Conservation (phyloP, 2,888 invertebrate species). For the Parochlus steinenii region DNA sequence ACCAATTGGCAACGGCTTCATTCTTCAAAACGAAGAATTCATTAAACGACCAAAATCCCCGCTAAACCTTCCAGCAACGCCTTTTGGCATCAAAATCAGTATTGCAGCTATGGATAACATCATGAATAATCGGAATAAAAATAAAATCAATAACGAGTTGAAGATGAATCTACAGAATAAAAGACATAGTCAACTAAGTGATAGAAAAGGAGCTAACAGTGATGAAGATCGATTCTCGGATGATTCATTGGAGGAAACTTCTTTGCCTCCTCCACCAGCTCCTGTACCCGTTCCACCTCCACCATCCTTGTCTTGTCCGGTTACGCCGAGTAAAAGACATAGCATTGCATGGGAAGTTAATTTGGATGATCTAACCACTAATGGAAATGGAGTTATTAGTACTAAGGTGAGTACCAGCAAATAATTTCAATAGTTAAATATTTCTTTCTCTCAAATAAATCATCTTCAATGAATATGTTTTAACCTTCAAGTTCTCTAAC, state of each 20-base stretch:
- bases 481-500: too few relatives aligned
- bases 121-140: conserved; percentile 14
- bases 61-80: conserved; percentile 14
- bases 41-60: conserved; percentile 12
- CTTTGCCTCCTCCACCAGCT: conserved; percentile 43
- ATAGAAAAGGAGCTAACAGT: conserved; percentile 15
- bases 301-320: conserved; percentile 30
- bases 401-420: conserved; percentile 36
- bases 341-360: conserved; percentile 82
- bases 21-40: conserved; percentile 9
- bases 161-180: conserved; percentile 11
- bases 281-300: conserved; percentile 28
- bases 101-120: conserved; percentile 24
- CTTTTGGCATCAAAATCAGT: conserved; percentile 20
- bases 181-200: conserved; percentile 11
- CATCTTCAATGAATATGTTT: background rate
- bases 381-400: conserved; percentile 26
- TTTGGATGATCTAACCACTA: conserved; percentile 37
- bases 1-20: conserved; percentile 5
- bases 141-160: conserved; percentile 10
- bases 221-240: conserved; percentile 58
- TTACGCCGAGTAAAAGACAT: conserved; percentile 51
- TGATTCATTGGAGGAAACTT: conserved; percentile 62
- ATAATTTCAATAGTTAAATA: too few relatives aligned
- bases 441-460: background rate